Base-by-base conservation (phyloP, 2,113 vertebrate species). In the Strigops habroptila region DNA sequence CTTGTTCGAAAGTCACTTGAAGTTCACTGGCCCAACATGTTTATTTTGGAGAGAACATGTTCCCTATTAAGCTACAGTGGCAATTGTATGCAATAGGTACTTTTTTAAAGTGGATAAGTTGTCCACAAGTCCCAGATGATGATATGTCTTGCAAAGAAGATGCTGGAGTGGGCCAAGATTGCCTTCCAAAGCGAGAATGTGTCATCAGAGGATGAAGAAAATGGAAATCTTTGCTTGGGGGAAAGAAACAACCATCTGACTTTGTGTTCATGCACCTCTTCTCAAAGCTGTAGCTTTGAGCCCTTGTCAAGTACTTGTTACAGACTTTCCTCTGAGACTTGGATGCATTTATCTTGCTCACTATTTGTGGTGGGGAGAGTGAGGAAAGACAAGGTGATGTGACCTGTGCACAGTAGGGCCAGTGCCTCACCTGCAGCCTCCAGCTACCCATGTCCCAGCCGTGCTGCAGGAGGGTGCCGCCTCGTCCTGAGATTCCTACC, bases 381-480 rank as follows among this genome's bases (percentile, higher is more conserved):
- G 5, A 77, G 33, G 33, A 65, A 62, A 52, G 22, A 9, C 3
- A 2, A 51, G 4, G 31, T 31, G 60, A 48, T 6, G 0, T 18
- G 48, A 49, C 33, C 15, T 39, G 11, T 14, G 6, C 8, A 37
- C 5, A 5, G 49, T 30, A 44, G 16, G 14, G 59, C 49, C 48
- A 33, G 39, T 12, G 44, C 27, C 12, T 69, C 30, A 6, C 49
- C 73, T 74, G 30, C n/a, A 52, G 7, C 24, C 60, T 82, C 43
- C 12, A 4, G 1, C 43, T 28, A 3, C 44, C 28, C 3, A 0
- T 1, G 6, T 65, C 52, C 11, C 25, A 18, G 8, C 44, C 1
- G 3, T 0, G 2, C 27, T 5, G 6, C 0, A 3, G 21, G 25
- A 14, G 0, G 6, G 18, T 49, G 10, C 23, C 8, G 3, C 30